phyloP scores from a whole-genome alignment of 2,888 invertebrate genomes.

The Aquatica leii region DNA sequence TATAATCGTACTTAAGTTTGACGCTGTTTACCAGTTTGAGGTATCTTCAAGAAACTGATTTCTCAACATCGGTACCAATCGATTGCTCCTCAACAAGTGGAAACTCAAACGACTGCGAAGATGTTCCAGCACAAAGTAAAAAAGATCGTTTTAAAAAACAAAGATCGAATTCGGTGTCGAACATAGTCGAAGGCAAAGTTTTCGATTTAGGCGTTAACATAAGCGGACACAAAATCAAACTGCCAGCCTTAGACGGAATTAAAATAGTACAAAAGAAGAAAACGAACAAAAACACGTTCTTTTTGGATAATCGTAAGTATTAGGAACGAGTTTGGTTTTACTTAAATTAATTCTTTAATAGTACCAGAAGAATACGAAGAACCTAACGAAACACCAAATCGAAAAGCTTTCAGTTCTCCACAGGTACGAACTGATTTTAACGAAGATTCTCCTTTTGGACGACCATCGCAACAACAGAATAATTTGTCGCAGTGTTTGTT shows the following conservation, averaged over 20 bases:
- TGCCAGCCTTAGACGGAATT: constrained; percentile 65
- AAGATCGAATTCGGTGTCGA: constrained; percentile 54
- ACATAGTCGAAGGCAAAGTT: constrained; percentile 56
- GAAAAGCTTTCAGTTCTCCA: constrained; percentile 60
- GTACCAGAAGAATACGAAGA: constrained; percentile 63
- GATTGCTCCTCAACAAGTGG: constrained; percentile 45
- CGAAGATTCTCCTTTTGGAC: constrained; percentile 52
- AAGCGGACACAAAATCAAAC: constrained; percentile 59
- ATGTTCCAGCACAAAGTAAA: constrained; percentile 48
- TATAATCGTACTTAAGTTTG: too few relatives aligned
- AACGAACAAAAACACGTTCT: constrained; percentile 54
- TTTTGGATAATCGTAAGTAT: constrained; percentile 58
- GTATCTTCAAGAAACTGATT: constrained; percentile 67
- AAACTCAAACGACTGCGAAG: constrained; percentile 45
- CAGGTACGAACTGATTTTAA: constrained; percentile 58
- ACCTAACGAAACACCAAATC: constrained; percentile 35
- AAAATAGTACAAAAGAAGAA: constrained; percentile 63
- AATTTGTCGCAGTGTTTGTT: constrained; percentile 57
- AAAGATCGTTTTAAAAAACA: constrained; percentile 33
- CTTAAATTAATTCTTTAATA: constrained; percentile 45
- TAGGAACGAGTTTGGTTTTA: too few relatives aligned
- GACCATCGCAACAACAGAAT: constrained; percentile 52
- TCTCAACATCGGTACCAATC: constrained; percentile 51
- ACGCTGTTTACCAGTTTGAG: constrained; percentile 64
- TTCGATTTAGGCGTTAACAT: constrained; percentile 57